Base-by-base conservation (phyloP, 2,797 vertebrate genomes). In the Betta splendens region DNA sequence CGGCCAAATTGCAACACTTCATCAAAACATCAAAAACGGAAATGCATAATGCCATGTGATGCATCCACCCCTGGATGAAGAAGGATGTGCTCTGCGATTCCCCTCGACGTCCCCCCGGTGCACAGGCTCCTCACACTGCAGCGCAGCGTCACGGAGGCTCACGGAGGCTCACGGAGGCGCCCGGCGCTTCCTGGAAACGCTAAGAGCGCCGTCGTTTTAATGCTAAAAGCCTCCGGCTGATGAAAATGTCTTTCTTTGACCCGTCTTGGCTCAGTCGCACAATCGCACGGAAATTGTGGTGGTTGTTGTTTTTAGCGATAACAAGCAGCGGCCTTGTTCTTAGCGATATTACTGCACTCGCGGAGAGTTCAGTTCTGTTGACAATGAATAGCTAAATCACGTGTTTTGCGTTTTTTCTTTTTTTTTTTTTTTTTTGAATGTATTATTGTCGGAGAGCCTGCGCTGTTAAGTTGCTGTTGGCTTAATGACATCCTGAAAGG, bases 11-110 rank as follows among this genome's bases (percentile, higher is more conserved):
- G 64, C 57, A 81, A 72, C 78, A 68, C 69, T 84, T 79, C 81
- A 84, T 80, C 81, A 76, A 75, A 85, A 85, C 79, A 84, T 82
- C 84, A 89, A 85, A 85, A 79, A 66, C 64, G 28, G 59, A 69
- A 74, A 77, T 58, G 59, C 67, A 79, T 75, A 78, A 84, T 77
- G 52, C 77, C 78, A 70, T 79, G 51, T 53, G 13, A 60, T 72
- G 71, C 77, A 71, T 64, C 43, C 46, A 64, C 3, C 54, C 60
- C 37, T 46, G 44, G 66, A 77, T 31, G 78, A 77, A 71, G 45
- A 70, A 49, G 23, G 67, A 62, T 57, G 53, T 22, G 8, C 32
- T 2, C 22, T 7, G 43, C 54, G 54, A 44, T 73, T 60, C 63
- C 22, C 55, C 28, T n/a, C 76, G 55, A 49, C 45, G 40, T 54